Evolutionary conservation across 2,888 invertebrate genomes (phyloP), one percentile per base, ranked within the genome.

Genomic region (Megamerina dolium): DNA sequence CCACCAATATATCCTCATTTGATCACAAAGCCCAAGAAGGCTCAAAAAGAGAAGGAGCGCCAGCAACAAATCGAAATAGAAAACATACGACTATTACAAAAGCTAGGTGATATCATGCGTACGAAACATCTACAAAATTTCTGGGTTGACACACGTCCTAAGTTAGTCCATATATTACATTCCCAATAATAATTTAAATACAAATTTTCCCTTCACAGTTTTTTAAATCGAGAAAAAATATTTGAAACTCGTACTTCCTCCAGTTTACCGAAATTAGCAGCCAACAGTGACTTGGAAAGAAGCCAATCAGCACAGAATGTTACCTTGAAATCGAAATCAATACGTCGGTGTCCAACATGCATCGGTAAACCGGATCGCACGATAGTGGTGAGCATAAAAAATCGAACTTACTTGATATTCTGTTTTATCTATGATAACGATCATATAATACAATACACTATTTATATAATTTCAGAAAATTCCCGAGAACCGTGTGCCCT

Each of bases 31-130:
- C 72, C 81, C 47, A 85, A 85, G 72, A 81, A 83, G 62, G 71
- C 76, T 38, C 84, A 85, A 63, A 75, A 76, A 29, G 85, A 86
- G 70, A 72, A 73, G 26, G 86, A 87, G 60, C 75, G 86, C 29
- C 75, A 75, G 53, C 64, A 71, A 44, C 75, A 77, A 67, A 81
- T 86, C 33, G 78, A 81, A 65, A 72, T 72, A 38, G 84, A 85
- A 59, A 87, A 87, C 72, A 77, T 80, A 56, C 75, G 80, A 33
- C 67, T 87, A 43, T 70, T 85, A 54, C 81, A 83, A 69, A 77
- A 82, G 37, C 73, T 86, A 51, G 74, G 74, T 43, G 74, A 75
- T 52, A 80, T 86, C 55, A 85, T 83, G 83, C 72, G 70, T 46
- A 77, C 74, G 27, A 81, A 77, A 60, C 72, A 85, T 33, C 74